phyloP scores from a whole-genome alignment of 2,888 invertebrate species.

The Drosophila tripunctata region DNA sequence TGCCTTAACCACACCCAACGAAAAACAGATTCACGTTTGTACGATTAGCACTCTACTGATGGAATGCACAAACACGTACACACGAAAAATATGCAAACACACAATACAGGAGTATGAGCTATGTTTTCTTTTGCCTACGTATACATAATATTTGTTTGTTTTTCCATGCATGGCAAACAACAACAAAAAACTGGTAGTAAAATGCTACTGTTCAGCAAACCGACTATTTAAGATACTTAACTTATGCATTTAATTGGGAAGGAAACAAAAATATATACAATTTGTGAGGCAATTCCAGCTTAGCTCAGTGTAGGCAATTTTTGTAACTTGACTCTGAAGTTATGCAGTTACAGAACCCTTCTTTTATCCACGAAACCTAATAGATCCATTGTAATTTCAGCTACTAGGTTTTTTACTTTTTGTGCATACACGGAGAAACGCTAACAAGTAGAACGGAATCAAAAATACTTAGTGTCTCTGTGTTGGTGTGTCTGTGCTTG shows the following conservation, averaged over 20 bases:
- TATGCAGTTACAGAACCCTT: no score
- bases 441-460: background rate
- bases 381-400: no score
- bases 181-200: no score
- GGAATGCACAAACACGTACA: background rate
- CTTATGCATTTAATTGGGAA: no score
- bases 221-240: no score
- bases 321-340: no score
- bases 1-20: background rate
- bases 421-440: constrained; percentile 22
- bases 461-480: background rate
- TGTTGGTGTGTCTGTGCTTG: constrained; percentile 12
- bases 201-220: no score
- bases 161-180: constrained; percentile 5
- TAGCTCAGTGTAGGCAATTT: no score
- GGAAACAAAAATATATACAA: no score
- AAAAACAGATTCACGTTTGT: background rate
- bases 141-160: constrained; percentile 18
- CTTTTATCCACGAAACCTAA: no score
- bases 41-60: constrained; percentile 10
- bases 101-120: constrained; percentile 1
- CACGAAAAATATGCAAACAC: background rate
- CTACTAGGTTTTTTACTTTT: constrained; percentile 36
- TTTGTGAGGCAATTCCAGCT: no score
- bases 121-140: constrained; percentile 10